Percentiles rank a stretch among this genome's conserved stretches.
These are phyloP conservation scores for Nycteola revayana DNA, from an alignment of 2,888 invertebrate genomes.

Conservation along the genomic window DNA sequence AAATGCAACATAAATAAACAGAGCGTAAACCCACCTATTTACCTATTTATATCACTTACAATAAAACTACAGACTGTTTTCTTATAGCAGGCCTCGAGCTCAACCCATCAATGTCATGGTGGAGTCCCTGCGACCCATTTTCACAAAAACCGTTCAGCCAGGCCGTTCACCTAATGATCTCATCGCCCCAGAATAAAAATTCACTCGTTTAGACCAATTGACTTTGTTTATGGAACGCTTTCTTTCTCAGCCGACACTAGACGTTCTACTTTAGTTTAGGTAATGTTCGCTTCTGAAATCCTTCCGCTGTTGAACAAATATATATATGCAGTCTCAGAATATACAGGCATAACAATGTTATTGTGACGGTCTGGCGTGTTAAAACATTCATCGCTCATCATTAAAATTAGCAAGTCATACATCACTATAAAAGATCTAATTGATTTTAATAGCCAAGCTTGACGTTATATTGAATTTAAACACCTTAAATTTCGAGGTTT, in stretches of 20 bases:
- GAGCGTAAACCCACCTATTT: constrained; percentile 1
- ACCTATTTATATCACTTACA: constrained; percentile 8
- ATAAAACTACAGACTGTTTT: constrained; percentile 25
- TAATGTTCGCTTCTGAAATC: constrained; percentile 40
- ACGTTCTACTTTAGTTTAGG: constrained; percentile 58
- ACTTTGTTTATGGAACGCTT: constrained; percentile 71
- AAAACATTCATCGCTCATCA: too few relatives aligned
- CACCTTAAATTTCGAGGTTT: too few relatives aligned
- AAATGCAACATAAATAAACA: constrained; percentile 12
- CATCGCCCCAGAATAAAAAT: constrained; percentile 75
- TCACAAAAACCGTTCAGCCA: constrained; percentile 41
- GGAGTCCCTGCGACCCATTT: constrained; percentile 68
- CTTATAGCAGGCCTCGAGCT: constrained; percentile 19
- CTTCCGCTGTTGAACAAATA: constrained; percentile 31
- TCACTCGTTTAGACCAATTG: constrained; percentile 72
- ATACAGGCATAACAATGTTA: too few relatives aligned
- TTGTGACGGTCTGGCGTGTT: too few relatives aligned
- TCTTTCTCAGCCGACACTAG: constrained; percentile 61
- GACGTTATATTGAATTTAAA: too few relatives aligned
- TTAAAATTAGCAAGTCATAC: too few relatives aligned
- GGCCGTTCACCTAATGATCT: constrained; percentile 78
- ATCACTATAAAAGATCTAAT: too few relatives aligned
- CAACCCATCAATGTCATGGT: constrained; percentile 64
- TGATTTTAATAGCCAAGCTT: too few relatives aligned
- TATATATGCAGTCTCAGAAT: too few relatives aligned